A percentile compares a stretch with the other conserved stretches of the same genome.
These are phyloP conservation scores for Romanomermis culicivorax DNA, from an alignment of 2,888 invertebrate species.

Conservation along the genomic window DNA sequence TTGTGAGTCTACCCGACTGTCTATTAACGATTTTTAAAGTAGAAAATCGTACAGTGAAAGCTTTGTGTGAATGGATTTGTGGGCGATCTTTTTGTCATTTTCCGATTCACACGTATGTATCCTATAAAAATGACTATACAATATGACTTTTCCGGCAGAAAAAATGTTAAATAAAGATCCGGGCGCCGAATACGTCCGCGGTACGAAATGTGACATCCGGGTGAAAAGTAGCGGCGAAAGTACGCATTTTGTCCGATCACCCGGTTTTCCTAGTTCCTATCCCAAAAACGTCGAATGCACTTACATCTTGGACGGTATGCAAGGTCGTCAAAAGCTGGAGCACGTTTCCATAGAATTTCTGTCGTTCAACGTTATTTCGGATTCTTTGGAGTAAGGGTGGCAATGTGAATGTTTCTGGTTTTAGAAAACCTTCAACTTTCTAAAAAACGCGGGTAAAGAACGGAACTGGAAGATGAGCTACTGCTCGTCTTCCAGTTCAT, in stretches of 20 bases:
- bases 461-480: too few species aligned
- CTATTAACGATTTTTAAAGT: too few species aligned
- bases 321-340: constrained; percentile 85
- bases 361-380: neutral
- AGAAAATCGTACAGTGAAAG: too few species aligned
- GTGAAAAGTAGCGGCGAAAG: constrained; percentile 29
- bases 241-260: constrained; percentile 32
- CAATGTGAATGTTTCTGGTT: neutral
- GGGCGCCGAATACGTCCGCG: constrained; percentile 20
- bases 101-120: too few species aligned
- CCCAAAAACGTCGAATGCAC: constrained; percentile 33
- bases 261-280: constrained; percentile 31
- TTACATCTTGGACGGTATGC: constrained; percentile 52
- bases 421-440: too few species aligned
- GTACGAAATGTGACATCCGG: constrained; percentile 55
- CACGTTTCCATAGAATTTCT: neutral
- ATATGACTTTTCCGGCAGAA: too few species aligned
- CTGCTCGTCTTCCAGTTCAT: too few species aligned
- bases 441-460: too few species aligned
- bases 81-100: too few species aligned
- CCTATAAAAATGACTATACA: too few species aligned
- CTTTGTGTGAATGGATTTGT: too few species aligned
- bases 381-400: neutral
- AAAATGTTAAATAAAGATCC: constrained; percentile 16
- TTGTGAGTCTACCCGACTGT: too few species aligned